Base-by-base conservation (phyloP, 30 jellyfish, hydroid and myxozoan genomes). In the Hydractinia echinata region DNA sequence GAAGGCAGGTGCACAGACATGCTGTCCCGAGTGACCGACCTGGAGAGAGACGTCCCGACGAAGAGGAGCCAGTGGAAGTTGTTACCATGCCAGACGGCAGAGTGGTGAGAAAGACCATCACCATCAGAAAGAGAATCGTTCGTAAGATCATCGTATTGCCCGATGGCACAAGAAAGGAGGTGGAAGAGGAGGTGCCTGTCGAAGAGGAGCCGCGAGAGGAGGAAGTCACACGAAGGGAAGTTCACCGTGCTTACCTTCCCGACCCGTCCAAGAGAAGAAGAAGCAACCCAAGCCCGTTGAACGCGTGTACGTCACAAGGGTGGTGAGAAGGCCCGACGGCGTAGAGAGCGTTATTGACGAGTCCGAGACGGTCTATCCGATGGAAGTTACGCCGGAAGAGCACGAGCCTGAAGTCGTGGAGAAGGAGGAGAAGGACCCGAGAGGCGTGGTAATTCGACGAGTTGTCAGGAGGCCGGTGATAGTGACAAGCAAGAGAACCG, bases 81-180 rank as follows among this genome's bases (percentile, higher is more conserved):
- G 69, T 58, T 58, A 58, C 69, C 18, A 11, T 58, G 69, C 18
- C 15, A 58, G 69, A 58, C 69, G 69, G 95, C 82, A 66, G 86
- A 39, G 88, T 77, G 14, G 78, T 77, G 48, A 82, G 93, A 61
- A 89, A 61, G 67, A 79, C 84, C 7, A 77, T 83, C 44, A 85
- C 95, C 49, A 88, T 89, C 69, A 80, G 89, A 55, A 89, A 64
- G 82, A 83, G 95, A 48, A 85, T 84, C 61, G 85, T 89, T 53
- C 87, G 87, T 78, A 89, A 89, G 66, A 81, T 89, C 87, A 74
- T 89, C 78, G 85, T 48, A 15, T 53, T 84, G 77, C 97, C 97
- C 0, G 97, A 89, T 58, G 97, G 95, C 51, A 79, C 92, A 49
- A 76, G 86, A 16, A 79, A 84, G 55, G 97, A 84, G 85, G 76